Conservation (phyloP, 2,113 vertebrate species). For the Sporophila hypoxantha region DNA sequence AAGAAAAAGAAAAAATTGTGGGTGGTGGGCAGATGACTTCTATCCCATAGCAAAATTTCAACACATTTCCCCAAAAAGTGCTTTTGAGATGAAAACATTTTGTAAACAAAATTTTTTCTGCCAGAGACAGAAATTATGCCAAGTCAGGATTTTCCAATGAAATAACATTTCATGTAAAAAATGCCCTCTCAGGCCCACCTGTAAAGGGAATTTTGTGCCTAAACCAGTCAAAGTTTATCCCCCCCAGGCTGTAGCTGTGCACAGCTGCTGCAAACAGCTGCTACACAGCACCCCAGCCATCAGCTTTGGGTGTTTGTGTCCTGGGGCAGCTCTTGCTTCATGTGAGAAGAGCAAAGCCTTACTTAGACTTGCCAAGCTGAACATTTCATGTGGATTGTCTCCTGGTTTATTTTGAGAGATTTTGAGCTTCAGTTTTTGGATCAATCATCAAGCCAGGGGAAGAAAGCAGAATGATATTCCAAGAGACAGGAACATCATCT, state of each 20-base stretch:
- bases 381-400: not conserved
- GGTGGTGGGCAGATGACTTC: not conserved
- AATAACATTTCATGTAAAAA: not conserved
- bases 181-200: not conserved
- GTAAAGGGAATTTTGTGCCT: not conserved
- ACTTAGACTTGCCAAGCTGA: not conserved
- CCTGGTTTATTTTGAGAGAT: not conserved
- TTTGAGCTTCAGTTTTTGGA: not conserved
- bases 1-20: not conserved
- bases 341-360: rapidly evolving
- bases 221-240: rapidly evolving
- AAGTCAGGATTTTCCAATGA: not conserved
- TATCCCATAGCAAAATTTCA: not conserved
- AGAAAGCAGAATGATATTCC: rapidly evolving
- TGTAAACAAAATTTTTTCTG: not conserved
- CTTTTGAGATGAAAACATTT: not conserved
- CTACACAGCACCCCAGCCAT: rapidly evolving
- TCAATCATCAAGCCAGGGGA: not conserved
- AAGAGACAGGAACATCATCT: not conserved
- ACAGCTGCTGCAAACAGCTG: not conserved
- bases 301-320: not conserved
- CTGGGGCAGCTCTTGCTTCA: not conserved
- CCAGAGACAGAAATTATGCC: not conserved
- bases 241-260: not conserved
- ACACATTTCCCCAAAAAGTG: not conserved